These are phyloP conservation scores for Cryptocephalus moraei DNA, from an alignment of 2,888 invertebrate genomes.

Conservation along the genomic window DNA sequence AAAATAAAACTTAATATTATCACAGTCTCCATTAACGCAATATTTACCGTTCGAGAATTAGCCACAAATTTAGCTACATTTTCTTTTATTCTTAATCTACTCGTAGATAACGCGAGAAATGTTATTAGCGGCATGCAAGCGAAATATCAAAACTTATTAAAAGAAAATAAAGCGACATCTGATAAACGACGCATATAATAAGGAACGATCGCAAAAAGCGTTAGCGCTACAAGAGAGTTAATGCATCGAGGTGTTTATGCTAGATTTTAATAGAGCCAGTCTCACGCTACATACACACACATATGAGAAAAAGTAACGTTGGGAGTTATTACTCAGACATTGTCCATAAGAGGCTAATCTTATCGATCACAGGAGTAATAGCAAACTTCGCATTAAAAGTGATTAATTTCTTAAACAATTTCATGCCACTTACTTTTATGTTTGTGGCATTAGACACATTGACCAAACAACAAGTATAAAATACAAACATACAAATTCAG, in stretches of 20 bases:
- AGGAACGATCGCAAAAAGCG: conserved; percentile 16
- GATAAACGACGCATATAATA: background rate
- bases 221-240: conserved; percentile 26
- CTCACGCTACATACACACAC: conserved; percentile 23
- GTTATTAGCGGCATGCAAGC: background rate
- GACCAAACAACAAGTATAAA: no score
- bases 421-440: no score
- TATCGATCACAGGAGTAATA: no score
- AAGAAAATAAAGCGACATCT: background rate
- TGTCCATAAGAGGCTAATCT: background rate
- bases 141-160: conserved; percentile 3
- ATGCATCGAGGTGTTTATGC: conserved; percentile 33
- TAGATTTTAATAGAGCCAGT: conserved; percentile 29
- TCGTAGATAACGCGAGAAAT: background rate
- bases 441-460: no score
- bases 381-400: no score
- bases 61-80: background rate
- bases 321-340: background rate
- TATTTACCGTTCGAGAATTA: no score
- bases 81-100: background rate
- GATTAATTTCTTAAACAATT: no score
- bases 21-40: no score
- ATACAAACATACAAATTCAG: background rate
- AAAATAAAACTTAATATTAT: no score
- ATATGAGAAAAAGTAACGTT: conserved; percentile 8